phyloP scores from a whole-genome alignment of 2,113 vertebrate species.

The Choloepus hoffmanni region DNA sequence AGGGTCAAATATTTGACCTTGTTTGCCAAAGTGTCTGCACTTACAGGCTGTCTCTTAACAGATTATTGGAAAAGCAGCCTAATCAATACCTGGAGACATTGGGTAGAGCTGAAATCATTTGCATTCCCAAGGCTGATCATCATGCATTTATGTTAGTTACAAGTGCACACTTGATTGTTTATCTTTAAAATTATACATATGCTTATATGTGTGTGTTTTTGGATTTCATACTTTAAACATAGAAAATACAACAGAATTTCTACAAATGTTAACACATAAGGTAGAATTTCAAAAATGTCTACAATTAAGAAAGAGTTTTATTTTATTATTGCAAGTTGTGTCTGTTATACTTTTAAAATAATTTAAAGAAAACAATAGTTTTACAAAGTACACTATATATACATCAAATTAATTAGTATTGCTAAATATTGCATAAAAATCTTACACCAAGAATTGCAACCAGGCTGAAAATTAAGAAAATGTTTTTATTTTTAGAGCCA shows the following conservation, averaged over 20 bases:
- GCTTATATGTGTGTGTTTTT: not conserved
- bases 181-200: not conserved
- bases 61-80: not conserved
- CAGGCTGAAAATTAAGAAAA: not conserved
- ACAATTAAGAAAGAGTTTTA: not conserved
- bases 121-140: not conserved
- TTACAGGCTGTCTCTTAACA: not conserved
- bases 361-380: not conserved
- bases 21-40: not conserved
- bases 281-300: not conserved
- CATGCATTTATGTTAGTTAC: not conserved
- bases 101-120: not conserved
- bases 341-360: not conserved
- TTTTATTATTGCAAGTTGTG: not conserved
- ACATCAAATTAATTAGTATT: not conserved
- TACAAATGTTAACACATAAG: not conserved
- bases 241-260: not conserved
- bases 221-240: not conserved
- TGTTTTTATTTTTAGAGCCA: not conserved
- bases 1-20: not conserved
- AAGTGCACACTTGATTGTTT: not conserved
- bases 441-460: not conserved
- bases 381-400: not conserved
- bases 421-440: not conserved
- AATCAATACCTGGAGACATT: not conserved